These are phyloP conservation scores for Ochropacha duplaris DNA, from an alignment of 2,888 invertebrate species.

Conservation along the genomic window DNA sequence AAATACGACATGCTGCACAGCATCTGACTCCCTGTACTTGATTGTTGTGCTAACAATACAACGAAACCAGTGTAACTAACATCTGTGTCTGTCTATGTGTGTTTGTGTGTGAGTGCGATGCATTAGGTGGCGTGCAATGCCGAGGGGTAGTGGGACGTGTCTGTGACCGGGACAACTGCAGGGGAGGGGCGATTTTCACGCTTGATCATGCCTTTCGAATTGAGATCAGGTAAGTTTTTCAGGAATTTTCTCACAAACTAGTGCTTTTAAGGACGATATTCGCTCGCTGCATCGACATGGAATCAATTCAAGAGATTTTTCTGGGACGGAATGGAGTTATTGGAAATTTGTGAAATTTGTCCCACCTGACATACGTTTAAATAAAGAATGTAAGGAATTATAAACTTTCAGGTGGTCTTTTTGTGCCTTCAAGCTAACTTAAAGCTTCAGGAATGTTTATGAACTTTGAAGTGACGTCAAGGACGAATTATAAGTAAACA, in stretches of 20 bases:
- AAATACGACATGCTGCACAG: slow-evolving; percentile 54
- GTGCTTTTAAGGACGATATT: slow-evolving; percentile 15
- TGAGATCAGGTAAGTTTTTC: slow-evolving; percentile 76
- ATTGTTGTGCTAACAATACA: slow-evolving; percentile 36
- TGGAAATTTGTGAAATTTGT: too few species aligned
- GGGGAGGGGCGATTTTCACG: slow-evolving; percentile 69
- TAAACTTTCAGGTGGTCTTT: not conserved
- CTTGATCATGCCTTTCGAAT: slow-evolving; percentile 77
- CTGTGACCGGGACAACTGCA: slow-evolving; percentile 62
- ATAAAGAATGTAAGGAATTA: not conserved
- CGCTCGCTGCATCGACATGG: slow-evolving; percentile 17
- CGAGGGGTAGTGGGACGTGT: slow-evolving; percentile 55
- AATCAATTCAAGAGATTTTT: slow-evolving; percentile 2
- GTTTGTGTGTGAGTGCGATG: slow-evolving; percentile 63
- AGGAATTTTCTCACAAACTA: slow-evolving; percentile 31
- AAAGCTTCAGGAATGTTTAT: not conserved
- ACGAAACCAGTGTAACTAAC: slow-evolving; percentile 37
- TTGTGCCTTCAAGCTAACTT: not conserved
- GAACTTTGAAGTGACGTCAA: not conserved
- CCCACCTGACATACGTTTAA: too few species aligned
- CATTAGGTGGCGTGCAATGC: slow-evolving; percentile 61
- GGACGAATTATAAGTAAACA: not conserved
- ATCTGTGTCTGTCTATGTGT: slow-evolving; percentile 30
- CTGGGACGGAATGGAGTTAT: not conserved
- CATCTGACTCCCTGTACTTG: slow-evolving; percentile 43